A percentile compares a stretch with the other conserved stretches of the same genome.
Evolutionary conservation across 2,888 invertebrate genomes (phyloP).

Genomic region (Podotricha telesiphe): DNA sequence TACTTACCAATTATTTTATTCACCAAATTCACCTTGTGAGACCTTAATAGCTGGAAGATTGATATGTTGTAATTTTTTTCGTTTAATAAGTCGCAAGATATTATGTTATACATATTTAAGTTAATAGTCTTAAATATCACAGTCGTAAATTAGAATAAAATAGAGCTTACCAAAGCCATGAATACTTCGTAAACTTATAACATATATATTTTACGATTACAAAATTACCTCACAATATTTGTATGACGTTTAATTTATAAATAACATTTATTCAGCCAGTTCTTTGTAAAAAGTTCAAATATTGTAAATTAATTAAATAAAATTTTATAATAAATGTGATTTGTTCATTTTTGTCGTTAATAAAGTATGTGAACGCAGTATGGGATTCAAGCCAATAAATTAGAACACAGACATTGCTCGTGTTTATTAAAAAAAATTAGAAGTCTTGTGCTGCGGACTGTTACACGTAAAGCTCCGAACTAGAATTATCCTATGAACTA

Average conservation of each 20-base stretch:
- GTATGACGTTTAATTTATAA: neutral
- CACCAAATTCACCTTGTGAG: neutral
- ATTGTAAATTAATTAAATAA: too few species aligned
- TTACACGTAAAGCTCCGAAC: too few species aligned
- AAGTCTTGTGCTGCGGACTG: too few species aligned
- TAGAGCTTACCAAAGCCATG: conserved; percentile 5
- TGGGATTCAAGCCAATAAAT: too few species aligned
- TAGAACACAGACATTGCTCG: too few species aligned
- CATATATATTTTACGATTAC: neutral
- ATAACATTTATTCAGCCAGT: neutral
- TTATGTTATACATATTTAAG: neutral
- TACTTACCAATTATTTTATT: conserved; percentile 5
- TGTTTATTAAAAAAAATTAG: too few species aligned
- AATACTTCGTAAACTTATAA: neutral
- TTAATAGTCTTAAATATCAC: neutral
- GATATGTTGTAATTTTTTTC: neutral
- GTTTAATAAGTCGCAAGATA: neutral
- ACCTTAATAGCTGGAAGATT: neutral
- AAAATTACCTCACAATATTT: neutral
- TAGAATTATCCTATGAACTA: too few species aligned
- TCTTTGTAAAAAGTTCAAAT: neutral
- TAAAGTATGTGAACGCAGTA: too few species aligned
- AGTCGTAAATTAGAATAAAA: neutral
- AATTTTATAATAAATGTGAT: too few species aligned
- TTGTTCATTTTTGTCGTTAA: too few species aligned